phyloP scores from a whole-genome alignment of 1,140 invertebrate genomes.

The Drosophila jambulina region DNA sequence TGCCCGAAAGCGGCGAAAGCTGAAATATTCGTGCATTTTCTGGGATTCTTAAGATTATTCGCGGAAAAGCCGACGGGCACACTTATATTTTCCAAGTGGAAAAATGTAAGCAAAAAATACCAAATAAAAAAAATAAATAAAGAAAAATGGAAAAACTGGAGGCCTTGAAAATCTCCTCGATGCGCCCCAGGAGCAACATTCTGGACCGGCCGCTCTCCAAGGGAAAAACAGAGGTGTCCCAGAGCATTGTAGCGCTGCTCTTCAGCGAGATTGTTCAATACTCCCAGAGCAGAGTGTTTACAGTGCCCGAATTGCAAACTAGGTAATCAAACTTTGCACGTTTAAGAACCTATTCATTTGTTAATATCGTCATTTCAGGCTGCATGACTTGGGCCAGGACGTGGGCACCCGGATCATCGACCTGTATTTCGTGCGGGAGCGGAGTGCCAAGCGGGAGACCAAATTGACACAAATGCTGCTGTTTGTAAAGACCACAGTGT shows the following conservation, averaged over 20 bases:
- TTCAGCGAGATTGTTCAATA: conserved; percentile 99
- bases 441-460: conserved; percentile 97
- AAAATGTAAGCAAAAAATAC: too few species aligned
- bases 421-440: conserved; percentile 96
- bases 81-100: too few species aligned
- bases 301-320: conserved; percentile 95
- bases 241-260: conserved; percentile 97
- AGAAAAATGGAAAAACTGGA: conserved; percentile 77
- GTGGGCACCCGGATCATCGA: conserved; percentile 97
- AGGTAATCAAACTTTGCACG: conserved; percentile 43
- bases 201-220: conserved; percentile 96
- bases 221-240: conserved; percentile 95
- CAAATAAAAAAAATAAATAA: too few species aligned
- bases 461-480: conserved; percentile 97
- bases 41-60: too few species aligned
- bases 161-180: conserved; percentile 82
- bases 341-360: not conserved
- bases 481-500: conserved; percentile 98
- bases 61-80: too few species aligned
- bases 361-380: conserved; percentile 86
- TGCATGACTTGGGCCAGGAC: conserved; percentile 97
- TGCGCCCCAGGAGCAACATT: conserved; percentile 91
- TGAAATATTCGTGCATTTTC: too few species aligned
- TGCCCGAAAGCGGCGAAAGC: too few species aligned
- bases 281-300: conserved; percentile 97